Conservation (phyloP, 1,140 invertebrate genomes). For the Phymastichus coffea region DNA sequence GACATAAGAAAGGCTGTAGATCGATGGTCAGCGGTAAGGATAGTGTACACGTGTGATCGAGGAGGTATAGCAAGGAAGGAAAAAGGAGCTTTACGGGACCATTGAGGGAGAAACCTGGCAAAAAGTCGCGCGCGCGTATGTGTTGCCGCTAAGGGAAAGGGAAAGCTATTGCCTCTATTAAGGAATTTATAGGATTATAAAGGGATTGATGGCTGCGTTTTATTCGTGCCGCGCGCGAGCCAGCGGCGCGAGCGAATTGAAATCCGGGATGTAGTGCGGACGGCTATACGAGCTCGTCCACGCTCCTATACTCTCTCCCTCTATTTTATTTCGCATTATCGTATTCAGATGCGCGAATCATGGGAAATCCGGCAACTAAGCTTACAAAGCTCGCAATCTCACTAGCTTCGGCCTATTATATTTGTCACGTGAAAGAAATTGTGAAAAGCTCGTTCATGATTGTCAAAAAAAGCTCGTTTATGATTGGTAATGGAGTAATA, state of each 20-base stretch:
- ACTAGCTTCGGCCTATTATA: too few species aligned
- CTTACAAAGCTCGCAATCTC: too few species aligned
- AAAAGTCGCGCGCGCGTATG: background rate
- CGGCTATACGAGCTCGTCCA: background rate
- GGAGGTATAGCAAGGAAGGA: too few species aligned
- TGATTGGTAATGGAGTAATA: too few species aligned
- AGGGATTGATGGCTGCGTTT: slow-evolving; percentile 11
- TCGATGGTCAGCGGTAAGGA: too few species aligned
- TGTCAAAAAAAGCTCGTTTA: too few species aligned
- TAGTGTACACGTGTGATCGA: too few species aligned
- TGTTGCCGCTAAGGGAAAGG: background rate
- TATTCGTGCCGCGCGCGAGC: background rate
- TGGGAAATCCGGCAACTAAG: background rate
- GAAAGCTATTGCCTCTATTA: slow-evolving; percentile 11
- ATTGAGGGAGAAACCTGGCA: background rate
- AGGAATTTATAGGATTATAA: slow-evolving; percentile 24
- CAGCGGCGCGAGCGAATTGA: background rate
- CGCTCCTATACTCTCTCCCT: background rate
- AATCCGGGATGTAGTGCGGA: background rate
- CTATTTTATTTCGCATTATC: background rate
- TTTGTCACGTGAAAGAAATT: too few species aligned
- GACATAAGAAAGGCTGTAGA: too few species aligned
- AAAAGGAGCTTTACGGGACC: background rate
- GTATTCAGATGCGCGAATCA: background rate
- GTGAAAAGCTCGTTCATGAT: too few species aligned